These are phyloP conservation scores for Mirza zaza DNA, from an alignment of 2,113 vertebrate species.

Conservation along the genomic window DNA sequence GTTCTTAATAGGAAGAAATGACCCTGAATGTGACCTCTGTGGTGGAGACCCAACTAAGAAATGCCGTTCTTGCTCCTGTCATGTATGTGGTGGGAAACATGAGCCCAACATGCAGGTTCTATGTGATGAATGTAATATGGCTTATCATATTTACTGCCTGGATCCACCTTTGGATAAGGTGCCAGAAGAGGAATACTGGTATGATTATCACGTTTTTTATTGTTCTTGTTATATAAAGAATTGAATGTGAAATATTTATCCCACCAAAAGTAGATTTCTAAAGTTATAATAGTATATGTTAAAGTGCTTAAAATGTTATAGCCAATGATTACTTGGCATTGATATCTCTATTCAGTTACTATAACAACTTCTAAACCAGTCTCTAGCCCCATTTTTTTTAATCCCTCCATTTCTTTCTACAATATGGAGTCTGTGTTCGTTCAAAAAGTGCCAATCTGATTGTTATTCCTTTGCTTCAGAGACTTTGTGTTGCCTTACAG, in stretches of 20 bases:
- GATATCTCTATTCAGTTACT: background rate
- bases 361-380: background rate
- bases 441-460: background rate
- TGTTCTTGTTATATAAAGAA: constrained; percentile 7
- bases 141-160: constrained; percentile 98
- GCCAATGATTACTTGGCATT: background rate
- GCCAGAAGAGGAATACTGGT: constrained; percentile 99
- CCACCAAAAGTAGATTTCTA: background rate
- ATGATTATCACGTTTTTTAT: constrained; percentile 77
- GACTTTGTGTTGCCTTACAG: background rate
- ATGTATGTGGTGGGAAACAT: constrained; percentile 96
- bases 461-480: background rate
- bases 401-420: background rate
- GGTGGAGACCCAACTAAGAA: constrained; percentile 95
- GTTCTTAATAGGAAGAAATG: constrained; percentile 92
- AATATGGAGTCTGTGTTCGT: background rate
- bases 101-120: constrained; percentile 98
- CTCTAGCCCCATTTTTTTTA: background rate
- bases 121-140: constrained; percentile 99
- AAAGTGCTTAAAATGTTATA: constrained; percentile 5
- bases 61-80: constrained; percentile 97
- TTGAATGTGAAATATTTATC: constrained; percentile 5
- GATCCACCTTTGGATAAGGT: constrained; percentile 95
- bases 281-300: background rate
- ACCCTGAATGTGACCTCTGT: constrained; percentile 98